These are phyloP conservation scores for Thera obeliscata DNA, from an alignment of 2,888 invertebrate species.

Conservation along the genomic window DNA sequence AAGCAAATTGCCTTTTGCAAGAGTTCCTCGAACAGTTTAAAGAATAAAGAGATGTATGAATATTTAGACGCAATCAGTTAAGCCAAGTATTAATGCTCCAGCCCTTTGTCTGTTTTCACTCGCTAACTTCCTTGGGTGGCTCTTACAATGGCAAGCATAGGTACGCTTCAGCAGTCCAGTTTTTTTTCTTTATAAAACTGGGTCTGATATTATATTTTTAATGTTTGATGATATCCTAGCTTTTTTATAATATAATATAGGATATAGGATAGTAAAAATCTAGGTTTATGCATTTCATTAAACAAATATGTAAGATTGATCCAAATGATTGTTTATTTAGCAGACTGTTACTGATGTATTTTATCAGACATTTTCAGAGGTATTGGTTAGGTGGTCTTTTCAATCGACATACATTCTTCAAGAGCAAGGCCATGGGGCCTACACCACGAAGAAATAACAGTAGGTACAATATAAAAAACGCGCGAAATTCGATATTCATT, in stretches of 20 bases:
- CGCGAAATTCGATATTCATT: constrained; percentile 61
- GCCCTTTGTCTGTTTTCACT: constrained; percentile 9
- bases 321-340: too few relatives aligned
- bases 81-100: constrained; percentile 5
- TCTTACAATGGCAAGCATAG: neutral
- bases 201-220: too few relatives aligned
- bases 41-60: constrained; percentile 23
- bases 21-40: constrained; percentile 55
- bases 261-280: too few relatives aligned
- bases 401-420: neutral
- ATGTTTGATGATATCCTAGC: too few relatives aligned
- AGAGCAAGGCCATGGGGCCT: neutral
- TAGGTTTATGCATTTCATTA: too few relatives aligned
- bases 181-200: too few relatives aligned
- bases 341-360: too few relatives aligned
- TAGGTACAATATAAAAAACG: constrained; percentile 45
- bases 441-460: neutral
- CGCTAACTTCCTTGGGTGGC: neutral
- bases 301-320: too few relatives aligned
- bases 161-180: too few relatives aligned
- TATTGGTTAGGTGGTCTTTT: too few relatives aligned
- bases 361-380: too few relatives aligned
- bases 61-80: constrained; percentile 10
- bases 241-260: too few relatives aligned
- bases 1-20: constrained; percentile 67